These are phyloP conservation scores for Luidia sarsii DNA, from an alignment of 53 echinoderm and acorn worm genomes.

Conservation along the genomic window DNA sequence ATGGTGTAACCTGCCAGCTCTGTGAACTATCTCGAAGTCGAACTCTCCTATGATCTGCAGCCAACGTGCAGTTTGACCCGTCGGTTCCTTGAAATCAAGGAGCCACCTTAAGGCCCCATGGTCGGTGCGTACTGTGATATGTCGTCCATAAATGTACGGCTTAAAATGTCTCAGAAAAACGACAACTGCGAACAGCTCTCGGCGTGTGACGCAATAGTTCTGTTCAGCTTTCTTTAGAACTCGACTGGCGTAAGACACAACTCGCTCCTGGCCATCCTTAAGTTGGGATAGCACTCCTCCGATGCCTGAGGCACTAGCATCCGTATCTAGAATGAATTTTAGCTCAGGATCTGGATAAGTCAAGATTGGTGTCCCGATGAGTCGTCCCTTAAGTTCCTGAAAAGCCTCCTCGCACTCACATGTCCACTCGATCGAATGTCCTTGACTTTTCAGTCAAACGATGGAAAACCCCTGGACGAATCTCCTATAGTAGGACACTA, in stretches of 20 bases:
- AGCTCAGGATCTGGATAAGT: constrained; percentile 15
- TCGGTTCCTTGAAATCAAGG: constrained; percentile 18
- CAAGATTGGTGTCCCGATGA: constrained; percentile 17
- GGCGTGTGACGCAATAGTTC: constrained; percentile 57
- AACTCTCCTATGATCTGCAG: constrained; percentile 5
- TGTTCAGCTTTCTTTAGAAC: constrained; percentile 45
- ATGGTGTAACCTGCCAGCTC: constrained; percentile 27
- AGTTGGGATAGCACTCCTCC: constrained; percentile 58
- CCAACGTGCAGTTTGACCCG: constrained; percentile 35
- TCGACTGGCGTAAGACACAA: constrained; percentile 45
- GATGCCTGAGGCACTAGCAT: constrained; percentile 33
- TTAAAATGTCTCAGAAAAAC: constrained; percentile 20
- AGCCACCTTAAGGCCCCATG: constrained; percentile 41
- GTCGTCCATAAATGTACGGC: constrained; percentile 42
- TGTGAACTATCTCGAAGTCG: too few species aligned
- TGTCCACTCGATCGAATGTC: neutral
- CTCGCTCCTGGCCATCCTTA: constrained; percentile 41
- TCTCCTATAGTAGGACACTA: neutral
- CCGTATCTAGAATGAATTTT: constrained; percentile 42
- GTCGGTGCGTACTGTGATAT: constrained; percentile 36
- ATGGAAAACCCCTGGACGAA: neutral
- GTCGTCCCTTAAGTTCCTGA: neutral
- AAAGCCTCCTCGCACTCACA: neutral
- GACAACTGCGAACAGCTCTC: constrained; percentile 55
- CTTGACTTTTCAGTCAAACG: neutral